Evolutionary conservation across 1,140 invertebrate genomes (phyloP).

Genomic region (Metaphire vulgaris): DNA sequence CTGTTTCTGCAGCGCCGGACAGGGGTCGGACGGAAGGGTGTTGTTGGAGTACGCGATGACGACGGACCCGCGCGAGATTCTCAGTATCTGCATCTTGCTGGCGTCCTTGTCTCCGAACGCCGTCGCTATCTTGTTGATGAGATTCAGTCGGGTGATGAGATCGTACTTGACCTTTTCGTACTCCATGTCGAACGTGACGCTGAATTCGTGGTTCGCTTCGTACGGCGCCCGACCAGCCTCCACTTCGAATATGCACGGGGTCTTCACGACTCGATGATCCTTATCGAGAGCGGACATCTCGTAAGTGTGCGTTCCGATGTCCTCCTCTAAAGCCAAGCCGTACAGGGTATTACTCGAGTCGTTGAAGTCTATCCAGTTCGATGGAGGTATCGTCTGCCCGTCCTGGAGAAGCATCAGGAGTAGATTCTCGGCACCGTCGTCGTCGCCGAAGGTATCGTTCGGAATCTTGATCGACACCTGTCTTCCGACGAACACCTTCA

Average conservation of each 20-base stretch:
- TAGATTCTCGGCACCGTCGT: background rate
- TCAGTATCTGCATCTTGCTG: constrained; percentile 64
- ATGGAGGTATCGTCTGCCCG: background rate
- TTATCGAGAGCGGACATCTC: constrained; percentile 65
- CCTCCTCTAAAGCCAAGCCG: constrained; percentile 17
- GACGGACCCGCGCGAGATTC: constrained; percentile 55
- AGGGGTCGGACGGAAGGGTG: constrained; percentile 65
- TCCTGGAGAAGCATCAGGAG: background rate
- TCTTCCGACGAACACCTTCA: background rate
- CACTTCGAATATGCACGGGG: constrained; percentile 72
- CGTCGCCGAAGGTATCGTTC: background rate
- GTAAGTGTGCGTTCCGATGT: constrained; percentile 56
- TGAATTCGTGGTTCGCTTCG: constrained; percentile 59
- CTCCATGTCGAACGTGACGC: constrained; percentile 67
- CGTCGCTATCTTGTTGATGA: constrained; percentile 68
- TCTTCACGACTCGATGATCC: constrained; percentile 63
- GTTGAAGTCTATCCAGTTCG: constrained; percentile 7
- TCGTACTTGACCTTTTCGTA: constrained; percentile 66
- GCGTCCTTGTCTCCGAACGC: constrained; percentile 70
- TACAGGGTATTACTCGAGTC: constrained; percentile 12
- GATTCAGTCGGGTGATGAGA: constrained; percentile 59
- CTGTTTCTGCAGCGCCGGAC: constrained; percentile 68
- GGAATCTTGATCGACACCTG: background rate
- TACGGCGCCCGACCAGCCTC: constrained; percentile 46
- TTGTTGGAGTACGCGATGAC: constrained; percentile 72